phyloP scores from a whole-genome alignment of 2,113 vertebrate species.

The Oryzias celebensis region DNA sequence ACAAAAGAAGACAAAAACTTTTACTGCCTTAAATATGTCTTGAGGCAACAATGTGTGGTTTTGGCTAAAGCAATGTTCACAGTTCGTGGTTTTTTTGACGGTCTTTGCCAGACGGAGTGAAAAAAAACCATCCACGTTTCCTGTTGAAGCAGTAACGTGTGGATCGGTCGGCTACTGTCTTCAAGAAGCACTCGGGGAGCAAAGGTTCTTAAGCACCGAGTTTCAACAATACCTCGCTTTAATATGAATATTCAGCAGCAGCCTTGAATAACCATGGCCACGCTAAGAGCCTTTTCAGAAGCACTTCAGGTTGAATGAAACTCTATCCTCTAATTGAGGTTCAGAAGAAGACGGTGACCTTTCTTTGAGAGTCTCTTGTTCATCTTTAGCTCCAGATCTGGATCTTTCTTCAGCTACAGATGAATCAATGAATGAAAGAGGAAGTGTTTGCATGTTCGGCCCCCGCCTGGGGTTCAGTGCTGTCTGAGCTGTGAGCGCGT shows the following conservation, averaged over 20 bases:
- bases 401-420: slow-evolving; percentile 6
- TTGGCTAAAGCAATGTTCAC: too few species aligned
- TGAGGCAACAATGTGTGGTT: too few species aligned
- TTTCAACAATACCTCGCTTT: slow-evolving; percentile 13
- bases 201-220: slow-evolving; percentile 14
- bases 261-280: slow-evolving; percentile 6
- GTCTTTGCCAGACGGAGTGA: too few species aligned
- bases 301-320: slow-evolving; percentile 14
- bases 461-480: neutral
- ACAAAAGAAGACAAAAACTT: too few species aligned
- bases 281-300: slow-evolving; percentile 18
- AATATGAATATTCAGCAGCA: slow-evolving; percentile 28
- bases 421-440: slow-evolving; percentile 13
- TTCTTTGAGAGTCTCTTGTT: slow-evolving; percentile 13
- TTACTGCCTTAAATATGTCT: too few species aligned
- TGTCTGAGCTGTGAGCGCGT: slow-evolving; percentile 16
- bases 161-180: slow-evolving; percentile 5
- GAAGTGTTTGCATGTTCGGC: neutral
- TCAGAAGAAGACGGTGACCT: slow-evolving; percentile 14
- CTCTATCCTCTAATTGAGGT: slow-evolving; percentile 16
- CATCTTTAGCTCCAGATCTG: slow-evolving; percentile 18
- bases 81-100: too few species aligned
- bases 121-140: neutral
- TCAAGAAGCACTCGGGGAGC: slow-evolving; percentile 24
- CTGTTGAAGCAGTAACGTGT: slow-evolving; percentile 4